Percentiles rank a stretch among this genome's conserved stretches.
phyloP scores from a whole-genome alignment of 2,113 vertebrate species.

The Patagioenas fasciata region DNA sequence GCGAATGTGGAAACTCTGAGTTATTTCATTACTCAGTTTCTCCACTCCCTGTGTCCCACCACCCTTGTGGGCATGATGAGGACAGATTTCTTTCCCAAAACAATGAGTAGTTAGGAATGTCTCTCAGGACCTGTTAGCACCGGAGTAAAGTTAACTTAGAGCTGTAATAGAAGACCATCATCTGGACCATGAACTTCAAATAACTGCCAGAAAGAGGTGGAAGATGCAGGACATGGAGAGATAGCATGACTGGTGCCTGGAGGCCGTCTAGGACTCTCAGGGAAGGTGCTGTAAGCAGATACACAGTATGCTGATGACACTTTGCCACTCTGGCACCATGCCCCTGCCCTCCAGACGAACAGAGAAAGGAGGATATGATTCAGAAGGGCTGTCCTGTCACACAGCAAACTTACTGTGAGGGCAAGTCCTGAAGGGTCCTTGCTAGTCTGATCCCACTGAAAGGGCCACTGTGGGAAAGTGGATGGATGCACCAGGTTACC shows the following conservation, averaged over 20 bases:
- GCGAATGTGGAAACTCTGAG: not conserved
- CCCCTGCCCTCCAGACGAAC: not conserved
- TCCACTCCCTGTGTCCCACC: not conserved
- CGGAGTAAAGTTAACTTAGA: not conserved
- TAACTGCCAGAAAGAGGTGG: not conserved
- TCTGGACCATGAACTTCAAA: not conserved
- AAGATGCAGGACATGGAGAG: not conserved
- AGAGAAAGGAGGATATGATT: not conserved
- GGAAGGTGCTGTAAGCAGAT: not conserved
- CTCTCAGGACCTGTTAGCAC: not conserved
- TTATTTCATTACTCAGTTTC: not conserved
- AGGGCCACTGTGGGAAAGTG: not conserved
- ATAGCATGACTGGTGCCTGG: not conserved
- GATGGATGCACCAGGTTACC: not conserved
- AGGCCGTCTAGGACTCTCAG: not conserved
- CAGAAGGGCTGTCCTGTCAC: not conserved
- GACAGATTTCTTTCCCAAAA: not conserved
- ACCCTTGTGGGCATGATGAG: not conserved
- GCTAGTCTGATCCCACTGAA: not conserved
- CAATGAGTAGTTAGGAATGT: not conserved
- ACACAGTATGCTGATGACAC: not conserved
- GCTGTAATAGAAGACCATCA: not conserved
- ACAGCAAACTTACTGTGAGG: not conserved
- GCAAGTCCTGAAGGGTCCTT: not conserved
- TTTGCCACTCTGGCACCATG: not conserved